Conservation (phyloP, 1,140 invertebrate genomes). For the Temnothorax longispinosus region DNA sequence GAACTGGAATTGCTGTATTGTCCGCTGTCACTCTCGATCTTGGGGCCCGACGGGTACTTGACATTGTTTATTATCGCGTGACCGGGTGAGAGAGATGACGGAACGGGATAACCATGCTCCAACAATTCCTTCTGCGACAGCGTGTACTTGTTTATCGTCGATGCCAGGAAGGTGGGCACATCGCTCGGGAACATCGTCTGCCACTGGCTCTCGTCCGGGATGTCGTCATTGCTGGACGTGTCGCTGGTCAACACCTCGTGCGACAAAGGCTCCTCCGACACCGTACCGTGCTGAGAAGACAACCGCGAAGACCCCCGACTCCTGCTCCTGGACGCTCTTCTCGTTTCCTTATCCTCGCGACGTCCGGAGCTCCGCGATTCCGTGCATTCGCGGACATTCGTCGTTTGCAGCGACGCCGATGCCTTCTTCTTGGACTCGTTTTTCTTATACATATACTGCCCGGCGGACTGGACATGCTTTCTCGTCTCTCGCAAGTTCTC, state of each 20-base stretch:
- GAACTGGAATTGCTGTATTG: conserved; percentile 12
- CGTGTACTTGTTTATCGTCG: background rate
- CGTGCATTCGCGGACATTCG: background rate
- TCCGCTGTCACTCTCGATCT: background rate
- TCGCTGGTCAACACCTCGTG: background rate
- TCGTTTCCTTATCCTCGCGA: background rate
- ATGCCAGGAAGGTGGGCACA: background rate
- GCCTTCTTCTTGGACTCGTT: conserved; percentile 16
- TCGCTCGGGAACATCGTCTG: background rate
- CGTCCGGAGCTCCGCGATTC: background rate
- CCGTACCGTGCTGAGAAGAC: background rate
- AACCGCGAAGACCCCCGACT: background rate
- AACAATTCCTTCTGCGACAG: conserved; percentile 89
- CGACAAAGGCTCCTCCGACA: background rate
- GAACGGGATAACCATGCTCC: conserved; percentile 91
- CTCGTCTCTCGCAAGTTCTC: conserved; percentile 56
- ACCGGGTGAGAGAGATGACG: conserved; percentile 82
- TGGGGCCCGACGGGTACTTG: background rate
- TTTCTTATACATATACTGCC: background rate
- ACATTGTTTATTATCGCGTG: conserved; percentile 85
- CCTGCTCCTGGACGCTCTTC: background rate
- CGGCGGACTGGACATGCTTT: conserved; percentile 4
- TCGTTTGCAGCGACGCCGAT: background rate
- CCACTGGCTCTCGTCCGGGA: background rate
- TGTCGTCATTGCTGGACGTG: conserved; percentile 2